Conservation (phyloP, 2,888 invertebrate genomes). For the Cataglyphis altisquamis region DNA sequence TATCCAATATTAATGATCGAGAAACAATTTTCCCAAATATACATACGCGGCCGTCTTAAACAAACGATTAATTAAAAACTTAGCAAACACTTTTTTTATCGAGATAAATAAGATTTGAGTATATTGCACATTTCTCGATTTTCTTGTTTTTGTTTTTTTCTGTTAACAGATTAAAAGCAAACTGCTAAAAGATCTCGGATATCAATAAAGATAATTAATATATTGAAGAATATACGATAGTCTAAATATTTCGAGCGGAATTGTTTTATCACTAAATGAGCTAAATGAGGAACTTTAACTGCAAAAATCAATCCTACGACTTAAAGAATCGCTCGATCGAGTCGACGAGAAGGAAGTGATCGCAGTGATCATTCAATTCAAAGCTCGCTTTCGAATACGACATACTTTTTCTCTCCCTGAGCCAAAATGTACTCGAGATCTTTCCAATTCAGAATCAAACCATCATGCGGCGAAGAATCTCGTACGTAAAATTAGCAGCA, state of each 20-base stretch:
- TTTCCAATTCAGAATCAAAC: constrained; percentile 59
- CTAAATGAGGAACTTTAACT: constrained; percentile 14
- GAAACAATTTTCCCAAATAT: not conserved
- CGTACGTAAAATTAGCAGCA: not conserved
- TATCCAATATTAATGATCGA: not conserved
- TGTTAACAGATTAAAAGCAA: not conserved
- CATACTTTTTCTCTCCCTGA: constrained; percentile 60
- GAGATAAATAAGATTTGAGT: not conserved
- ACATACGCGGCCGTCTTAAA: constrained; percentile 11
- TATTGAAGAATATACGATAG: not conserved
- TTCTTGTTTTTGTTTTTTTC: not conserved
- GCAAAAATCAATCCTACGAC: not conserved
- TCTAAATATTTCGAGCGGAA: not conserved
- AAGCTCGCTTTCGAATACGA: constrained; percentile 62
- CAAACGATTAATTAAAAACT: constrained; percentile 5
- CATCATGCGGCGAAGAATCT: not conserved
- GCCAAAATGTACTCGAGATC: constrained; percentile 68
- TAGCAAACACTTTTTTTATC: not conserved
- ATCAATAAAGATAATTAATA: not conserved
- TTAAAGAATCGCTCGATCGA: constrained; percentile 12
- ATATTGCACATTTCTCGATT: not conserved
- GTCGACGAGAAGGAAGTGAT: not conserved
- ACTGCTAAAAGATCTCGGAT: not conserved
- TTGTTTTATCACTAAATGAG: not conserved
- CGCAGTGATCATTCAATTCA: constrained; percentile 53